Base-by-base conservation (phyloP, 1,140 invertebrate genomes). In the Plutomurus gul region DNA sequence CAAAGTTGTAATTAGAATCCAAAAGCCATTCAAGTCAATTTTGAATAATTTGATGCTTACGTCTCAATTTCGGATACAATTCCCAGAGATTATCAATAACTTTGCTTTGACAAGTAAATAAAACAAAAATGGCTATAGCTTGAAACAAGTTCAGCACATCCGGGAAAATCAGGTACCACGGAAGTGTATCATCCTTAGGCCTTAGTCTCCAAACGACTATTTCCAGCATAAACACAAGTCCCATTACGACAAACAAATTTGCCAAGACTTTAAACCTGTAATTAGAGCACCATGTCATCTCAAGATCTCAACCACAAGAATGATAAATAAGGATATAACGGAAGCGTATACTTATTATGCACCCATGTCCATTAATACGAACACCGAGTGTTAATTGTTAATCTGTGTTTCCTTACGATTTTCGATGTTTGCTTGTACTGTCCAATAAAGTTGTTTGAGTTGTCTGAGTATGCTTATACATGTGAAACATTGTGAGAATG, bases 401-500 rank as follows among this genome's bases (percentile, higher is more conserved):
- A 47, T 47, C 43, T 47, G 43, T 47, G n/a, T 8, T 18, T 18
- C 36, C 56, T 65, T 65, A 65, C 56, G 56, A 65, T 65, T 65
- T 25, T 36, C 56, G n/a, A 18, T 72, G 36, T 22, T 72, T 72
- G 16, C 37, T 72, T 16, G 70, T 30, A 22, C 70, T 40, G 18
- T 27, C 20, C 18, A 27, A 20, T n/a, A 43, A 25, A 27, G 70
- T 46, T 46, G 70, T 20, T 16, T 46, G 25, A 6, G 79, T 80
- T 4, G n/a, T 75, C 22, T 80, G 30, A 16, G 37, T 36, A 16
- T 75, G 74, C 27, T 70, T 4, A 22, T 77, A 77, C 33, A 80
- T 76, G 10, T 56, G 76, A 18, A 18, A 46, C 8, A 47, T 22
- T 13, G 79, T 80, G 27, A 76, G 11, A 18, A 18, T 33, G 13